Conservation (phyloP, 37 sponge, comb jelly and placozoan genomes). For the Haliclona indistincta region DNA sequence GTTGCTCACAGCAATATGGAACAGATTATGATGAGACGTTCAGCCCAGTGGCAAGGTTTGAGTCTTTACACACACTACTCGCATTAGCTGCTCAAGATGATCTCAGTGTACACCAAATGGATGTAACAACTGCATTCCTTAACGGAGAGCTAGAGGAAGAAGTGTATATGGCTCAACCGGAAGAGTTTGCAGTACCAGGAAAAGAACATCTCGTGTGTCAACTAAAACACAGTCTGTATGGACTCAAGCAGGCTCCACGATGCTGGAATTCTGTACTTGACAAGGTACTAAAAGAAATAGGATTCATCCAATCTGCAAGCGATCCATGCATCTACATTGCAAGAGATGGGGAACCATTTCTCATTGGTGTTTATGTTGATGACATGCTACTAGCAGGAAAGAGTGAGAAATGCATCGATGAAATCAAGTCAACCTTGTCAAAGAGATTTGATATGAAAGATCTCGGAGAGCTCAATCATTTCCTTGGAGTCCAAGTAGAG, state of each 20-base stretch:
- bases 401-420: not conserved
- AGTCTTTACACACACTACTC: conserved; percentile 22
- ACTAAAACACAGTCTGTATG: conserved; percentile 32
- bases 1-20: conserved; percentile 32
- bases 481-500: conserved; percentile 17
- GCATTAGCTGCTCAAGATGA: conserved; percentile 18
- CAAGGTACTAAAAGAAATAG: conserved; percentile 34
- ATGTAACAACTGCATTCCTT: conserved; percentile 46
- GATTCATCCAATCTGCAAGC: conserved; percentile 25
- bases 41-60: conserved; percentile 30
- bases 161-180: conserved; percentile 43
- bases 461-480: too few relatives aligned
- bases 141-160: conserved; percentile 29
- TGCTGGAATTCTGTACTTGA: conserved; percentile 39
- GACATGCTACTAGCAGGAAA: conserved; percentile 41
- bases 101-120: conserved; percentile 22
- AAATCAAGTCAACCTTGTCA: conserved; percentile 24
- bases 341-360: not conserved
- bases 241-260: conserved; percentile 42
- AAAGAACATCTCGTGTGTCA: conserved; percentile 25
- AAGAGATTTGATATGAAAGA: conserved; percentile 39
- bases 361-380: conserved; percentile 59
- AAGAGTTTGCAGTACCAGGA: conserved; percentile 26
- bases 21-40: conserved; percentile 48
- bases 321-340: conserved; percentile 24